These are phyloP conservation scores for Boulengeromyrus knoepffleri DNA, from an alignment of 2,113 vertebrate species.

Conservation along the genomic window DNA sequence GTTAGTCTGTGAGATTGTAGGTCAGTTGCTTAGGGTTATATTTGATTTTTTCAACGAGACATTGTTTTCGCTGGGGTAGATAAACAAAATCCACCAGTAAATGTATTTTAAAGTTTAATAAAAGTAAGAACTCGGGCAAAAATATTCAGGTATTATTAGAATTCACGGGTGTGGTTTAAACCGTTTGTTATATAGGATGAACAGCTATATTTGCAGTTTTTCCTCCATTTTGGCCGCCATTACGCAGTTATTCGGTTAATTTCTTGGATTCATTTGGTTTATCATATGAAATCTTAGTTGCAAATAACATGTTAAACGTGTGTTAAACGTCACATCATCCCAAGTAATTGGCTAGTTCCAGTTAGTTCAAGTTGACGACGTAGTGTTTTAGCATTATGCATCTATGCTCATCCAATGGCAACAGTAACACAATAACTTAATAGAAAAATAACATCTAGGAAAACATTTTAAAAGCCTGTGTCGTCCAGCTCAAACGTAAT, in stretches of 20 bases:
- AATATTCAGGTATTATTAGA: not conserved
- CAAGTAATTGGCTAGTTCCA: not conserved
- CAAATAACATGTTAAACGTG: not conserved
- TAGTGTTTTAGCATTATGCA: not conserved
- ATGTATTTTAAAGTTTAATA: not conserved
- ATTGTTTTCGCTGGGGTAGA: not conserved
- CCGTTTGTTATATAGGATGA: not conserved
- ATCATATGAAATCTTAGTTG: not conserved
- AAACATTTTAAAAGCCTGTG: not conserved
- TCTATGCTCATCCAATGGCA: not conserved
- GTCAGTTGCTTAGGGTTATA: not conserved
- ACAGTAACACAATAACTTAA: not conserved
- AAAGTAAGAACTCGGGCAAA: not conserved
- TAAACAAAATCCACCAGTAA: not conserved
- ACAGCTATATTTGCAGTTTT: not conserved
- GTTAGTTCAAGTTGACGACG: not conserved
- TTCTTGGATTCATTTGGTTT: not conserved
- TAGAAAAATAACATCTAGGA: not conserved
- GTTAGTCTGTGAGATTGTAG: not conserved
- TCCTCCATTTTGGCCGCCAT: not conserved
- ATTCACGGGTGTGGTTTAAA: not conserved
- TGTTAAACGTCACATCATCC: not conserved
- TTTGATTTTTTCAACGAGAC: not conserved
- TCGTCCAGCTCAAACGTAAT: not conserved
- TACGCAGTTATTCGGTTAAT: not conserved